phyloP scores from a whole-genome alignment of 2,113 vertebrate species.

The Indicator indicator region DNA sequence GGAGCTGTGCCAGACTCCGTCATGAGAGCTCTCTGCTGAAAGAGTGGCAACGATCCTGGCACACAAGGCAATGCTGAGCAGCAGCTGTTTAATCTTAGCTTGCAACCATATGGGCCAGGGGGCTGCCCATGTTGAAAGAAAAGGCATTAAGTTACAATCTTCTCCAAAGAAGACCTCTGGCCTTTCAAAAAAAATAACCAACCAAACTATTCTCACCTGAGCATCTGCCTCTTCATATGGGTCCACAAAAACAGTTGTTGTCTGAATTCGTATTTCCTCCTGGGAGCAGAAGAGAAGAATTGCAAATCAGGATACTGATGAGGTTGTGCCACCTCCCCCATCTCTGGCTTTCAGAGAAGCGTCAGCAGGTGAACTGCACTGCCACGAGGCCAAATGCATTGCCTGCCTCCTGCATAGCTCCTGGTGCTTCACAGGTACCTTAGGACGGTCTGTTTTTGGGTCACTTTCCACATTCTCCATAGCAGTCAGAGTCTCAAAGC shows the following conservation, averaged over 20 bases:
- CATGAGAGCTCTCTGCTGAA: not conserved
- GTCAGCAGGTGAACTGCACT: not conserved
- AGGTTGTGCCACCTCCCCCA: not conserved
- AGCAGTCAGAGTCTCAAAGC: slow-evolving; percentile 92
- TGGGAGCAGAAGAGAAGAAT: slow-evolving; percentile 47
- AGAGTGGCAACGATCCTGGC: rapidly evolving
- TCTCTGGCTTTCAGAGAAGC: not conserved
- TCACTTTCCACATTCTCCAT: slow-evolving; percentile 97
- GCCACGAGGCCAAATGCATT: not conserved
- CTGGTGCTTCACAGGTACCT: slow-evolving; percentile 75
- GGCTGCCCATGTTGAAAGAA: not conserved
- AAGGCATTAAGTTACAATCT: not conserved
- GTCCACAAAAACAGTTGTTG: slow-evolving; percentile 90
- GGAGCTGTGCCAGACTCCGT: not conserved
- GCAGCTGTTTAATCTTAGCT: not conserved
- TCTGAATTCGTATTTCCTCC: slow-evolving; percentile 89
- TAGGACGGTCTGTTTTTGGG: slow-evolving; percentile 93
- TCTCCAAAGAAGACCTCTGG: not conserved
- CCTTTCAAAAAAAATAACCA: not conserved
- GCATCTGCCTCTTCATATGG: slow-evolving; percentile 95
- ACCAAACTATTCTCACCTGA: slow-evolving; percentile 77
- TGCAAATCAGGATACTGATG: not conserved
- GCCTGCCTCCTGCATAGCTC: not conserved
- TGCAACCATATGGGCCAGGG: not conserved
- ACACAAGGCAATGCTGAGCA: not conserved